Percentiles rank a stretch among this genome's conserved stretches.
phyloP scores from a whole-genome alignment of 1,140 invertebrate species.

The Ceratoteleas bidentatus region DNA sequence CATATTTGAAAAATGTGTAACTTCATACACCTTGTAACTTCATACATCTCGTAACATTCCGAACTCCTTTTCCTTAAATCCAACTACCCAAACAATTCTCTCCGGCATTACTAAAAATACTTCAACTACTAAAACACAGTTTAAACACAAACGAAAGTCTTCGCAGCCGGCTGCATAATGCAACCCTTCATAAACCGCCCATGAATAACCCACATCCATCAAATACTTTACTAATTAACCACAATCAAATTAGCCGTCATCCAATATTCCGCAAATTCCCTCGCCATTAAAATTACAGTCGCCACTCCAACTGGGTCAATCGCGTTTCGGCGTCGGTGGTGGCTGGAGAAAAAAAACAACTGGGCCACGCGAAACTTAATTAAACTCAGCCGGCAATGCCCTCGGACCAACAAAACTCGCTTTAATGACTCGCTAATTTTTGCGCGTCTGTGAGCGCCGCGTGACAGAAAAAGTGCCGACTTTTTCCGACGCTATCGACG shows the following conservation, averaged over 20 bases:
- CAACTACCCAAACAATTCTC: no score
- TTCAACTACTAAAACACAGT: no score
- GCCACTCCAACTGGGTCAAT: neutral
- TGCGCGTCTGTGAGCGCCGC: neutral
- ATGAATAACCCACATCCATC: no score
- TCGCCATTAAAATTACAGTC: neutral
- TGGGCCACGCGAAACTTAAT: neutral
- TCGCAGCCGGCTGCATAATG: no score
- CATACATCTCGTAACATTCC: no score
- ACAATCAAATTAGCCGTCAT: neutral
- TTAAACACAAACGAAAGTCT: no score
- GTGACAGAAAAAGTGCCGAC: neutral
- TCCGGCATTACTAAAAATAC: no score
- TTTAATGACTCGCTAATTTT: constrained; percentile 2
- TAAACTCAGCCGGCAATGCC: neutral
- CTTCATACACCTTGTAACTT: no score
- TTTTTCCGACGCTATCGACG: neutral
- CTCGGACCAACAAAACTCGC: constrained; percentile 2
- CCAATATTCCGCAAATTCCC: neutral
- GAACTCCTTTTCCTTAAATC: no score
- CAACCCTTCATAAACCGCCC: no score
- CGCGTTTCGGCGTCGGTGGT: neutral
- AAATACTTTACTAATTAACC: neutral
- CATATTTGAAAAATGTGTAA: no score
- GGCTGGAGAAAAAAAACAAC: neutral